Base-by-base conservation (phyloP, 2,888 invertebrate genomes). In the Phania funesta region DNA sequence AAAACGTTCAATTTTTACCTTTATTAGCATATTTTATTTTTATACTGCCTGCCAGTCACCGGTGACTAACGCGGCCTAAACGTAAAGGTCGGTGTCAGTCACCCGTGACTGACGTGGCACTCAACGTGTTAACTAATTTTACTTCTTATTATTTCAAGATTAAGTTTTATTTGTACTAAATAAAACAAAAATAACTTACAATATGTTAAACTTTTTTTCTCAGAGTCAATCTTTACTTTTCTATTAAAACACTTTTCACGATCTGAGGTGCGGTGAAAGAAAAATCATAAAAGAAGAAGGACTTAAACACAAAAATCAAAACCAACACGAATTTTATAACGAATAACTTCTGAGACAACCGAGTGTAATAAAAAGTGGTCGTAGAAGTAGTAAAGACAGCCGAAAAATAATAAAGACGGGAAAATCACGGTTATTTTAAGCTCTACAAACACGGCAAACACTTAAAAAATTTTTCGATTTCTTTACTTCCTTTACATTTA, bases 381-480 rank as follows among this genome's bases (percentile, higher is more conserved):
- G 56, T 64, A 65, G 44, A 35, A 58, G 26, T 29, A 35, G 54
- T 22, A 41, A 41, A 64, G 38, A 32, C 50, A 62, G 71, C 50
- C 48, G 60, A 50, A 60, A 50, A 26, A 24, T 16, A 16, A 38
- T n/a, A 64, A 62, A 60, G 50, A 74, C 65, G 68, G 73, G 67
- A 71, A 73, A 82, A 81, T 48, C 65, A 81, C 60, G 77, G 71
- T 70, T 64, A 20, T 46, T 67, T 71, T 65, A 20, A 56, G 54
- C 24, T 50, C 50, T 26, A 38, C 41, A 67, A 58, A 77, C 68
- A 78, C 70, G 44, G 48, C 18, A 38, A 41, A 67, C 56, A 65
- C 56, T 65, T 41, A 8, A 48, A 48, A 60, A 26, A 38, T 32
- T 46, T n/a, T 65, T 22, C 5, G 29, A 50, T 35, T 70, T 46